Evolutionary conservation across 2,888 invertebrate genomes (phyloP), one percentile per base, ranked within the genome.

Genomic region (Stramonita haemastoma): DNA sequence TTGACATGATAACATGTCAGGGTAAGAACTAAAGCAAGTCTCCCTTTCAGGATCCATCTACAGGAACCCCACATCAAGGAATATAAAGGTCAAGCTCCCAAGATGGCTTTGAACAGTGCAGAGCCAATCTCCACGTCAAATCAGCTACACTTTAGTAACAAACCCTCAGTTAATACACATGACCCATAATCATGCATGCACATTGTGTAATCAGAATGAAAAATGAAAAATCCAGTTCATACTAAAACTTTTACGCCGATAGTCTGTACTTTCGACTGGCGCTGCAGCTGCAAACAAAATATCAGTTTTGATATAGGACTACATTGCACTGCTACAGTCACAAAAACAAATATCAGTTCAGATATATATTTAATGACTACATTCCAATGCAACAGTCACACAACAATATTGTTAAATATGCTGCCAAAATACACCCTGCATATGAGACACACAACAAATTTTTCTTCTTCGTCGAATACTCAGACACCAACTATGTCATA

Each of bases 161-260:
- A 85, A 56, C 84, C 84, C 29, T 36, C 84, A 29, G 84, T 85
- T 85, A 85, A 56, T 57, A 36, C 56, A 57, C 17, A 83, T 79
- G 15, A 85, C 57, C 36, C 84, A 85, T 57, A 36, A 57, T 85
- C 84, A 57, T 86, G 86, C 86, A 66, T 86, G 86, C 66, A 86
- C 13, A 6, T 56, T 6, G 34, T 86, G 60, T 11, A 29, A 66
- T 34, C 60, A 60, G 66, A 86, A 57, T 26, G n/a, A 66, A 86
- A 86, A 66, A 46, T 46, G 8, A 46, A 46, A 46, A 46, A 46
- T 46, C 46, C 8, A 22, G 60, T 32, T 86, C 86, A 60, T 86
- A 86, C 86, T 86, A 86, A 86, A 86, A 86, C 86, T 86, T 66
- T 66, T 86, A 86, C 86, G 86, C 66, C 60, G 66, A 34, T 26